Evolutionary conservation across 1,140 invertebrate genomes (phyloP), one percentile per base, ranked within the genome.

Genomic region (Ceratina australensis): DNA sequence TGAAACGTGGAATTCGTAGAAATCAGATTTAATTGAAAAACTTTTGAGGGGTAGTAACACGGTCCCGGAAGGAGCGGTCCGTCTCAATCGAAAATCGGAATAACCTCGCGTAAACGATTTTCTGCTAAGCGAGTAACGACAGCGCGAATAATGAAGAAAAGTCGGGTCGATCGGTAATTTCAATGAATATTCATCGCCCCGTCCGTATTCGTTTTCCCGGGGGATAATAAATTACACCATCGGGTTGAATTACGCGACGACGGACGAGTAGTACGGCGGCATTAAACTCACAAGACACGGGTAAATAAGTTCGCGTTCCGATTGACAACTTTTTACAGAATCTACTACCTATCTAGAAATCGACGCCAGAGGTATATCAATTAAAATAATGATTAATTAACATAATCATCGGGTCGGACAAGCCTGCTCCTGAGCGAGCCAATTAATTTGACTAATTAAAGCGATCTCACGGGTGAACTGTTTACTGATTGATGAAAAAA

Each of bases 111-210:
- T 52, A 56, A 74, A 57, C 57, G 49, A 68, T 74, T 79, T 68
- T 79, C 64, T 12, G 56, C n/a, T 61, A 5, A 7, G 4, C 42
- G 20, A 2, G 26, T 16, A n/a, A n/a, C 3, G 42, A 49, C 71
- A 47, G 20, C 65, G 24, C 13, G 26, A 50, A 64, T 49, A 52
- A 74, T 33, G 20, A 50, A 50, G 52, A 61, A 13, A 18, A 20
- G 8, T 26, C 3, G 4, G 71, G 4, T 33, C 61, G 71, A 59
- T 61, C 42, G 57, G 24, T 69, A 50, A 68, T 69, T 76, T 64
- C 72, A 1, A 76, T 69, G 73, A 80, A 80, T 80, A 80, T 80
- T 80, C 73, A 80, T 69, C 47, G 50, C 12, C 7, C 0, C 57
- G 3, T 1, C 28, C 47, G n/a, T n/a, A 61, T 67, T 74, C 24